Evolutionary conservation across 2,888 invertebrate genomes (phyloP).

Genomic region (Ptilodon capucinus): DNA sequence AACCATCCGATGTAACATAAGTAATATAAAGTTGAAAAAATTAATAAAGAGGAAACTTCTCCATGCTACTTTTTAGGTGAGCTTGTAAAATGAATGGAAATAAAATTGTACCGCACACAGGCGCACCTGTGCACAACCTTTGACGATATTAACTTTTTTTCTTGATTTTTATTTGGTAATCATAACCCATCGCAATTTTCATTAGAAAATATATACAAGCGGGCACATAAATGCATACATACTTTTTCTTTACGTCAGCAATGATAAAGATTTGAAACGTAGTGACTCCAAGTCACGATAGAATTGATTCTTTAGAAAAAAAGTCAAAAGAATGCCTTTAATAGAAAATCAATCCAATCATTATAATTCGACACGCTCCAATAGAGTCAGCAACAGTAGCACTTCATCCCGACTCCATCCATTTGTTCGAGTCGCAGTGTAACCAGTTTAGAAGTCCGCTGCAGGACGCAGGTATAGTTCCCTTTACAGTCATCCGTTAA

Average conservation of each 20-base stretch:
- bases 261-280: conserved; percentile 45
- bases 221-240: conserved; percentile 19
- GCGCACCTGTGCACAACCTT: conserved; percentile 79
- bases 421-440: conserved; percentile 37
- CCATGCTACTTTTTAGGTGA: conserved; percentile 76
- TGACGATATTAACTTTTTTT: conserved; percentile 80
- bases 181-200: conserved; percentile 38
- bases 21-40: conserved; percentile 83
- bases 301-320: conserved; percentile 55
- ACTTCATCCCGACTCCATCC: conserved; percentile 35
- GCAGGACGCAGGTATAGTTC: conserved; percentile 23
- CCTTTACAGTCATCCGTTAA: conserved; percentile 34
- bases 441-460: conserved; percentile 11
- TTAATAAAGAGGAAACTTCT: conserved; percentile 81
- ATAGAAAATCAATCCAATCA: conserved; percentile 78
- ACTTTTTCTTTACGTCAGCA: conserved; percentile 17
- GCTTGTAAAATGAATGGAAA: conserved; percentile 82
- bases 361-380: conserved; percentile 61
- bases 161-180: conserved; percentile 49
- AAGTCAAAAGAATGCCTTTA: conserved; percentile 52
- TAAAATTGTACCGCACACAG: conserved; percentile 80
- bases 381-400: conserved; percentile 55
- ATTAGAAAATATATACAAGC: conserved; percentile 17
- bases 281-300: conserved; percentile 62
- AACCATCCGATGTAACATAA: conserved; percentile 69